phyloP scores from a whole-genome alignment of 1,140 invertebrate genomes.

The Platyura marginata region DNA sequence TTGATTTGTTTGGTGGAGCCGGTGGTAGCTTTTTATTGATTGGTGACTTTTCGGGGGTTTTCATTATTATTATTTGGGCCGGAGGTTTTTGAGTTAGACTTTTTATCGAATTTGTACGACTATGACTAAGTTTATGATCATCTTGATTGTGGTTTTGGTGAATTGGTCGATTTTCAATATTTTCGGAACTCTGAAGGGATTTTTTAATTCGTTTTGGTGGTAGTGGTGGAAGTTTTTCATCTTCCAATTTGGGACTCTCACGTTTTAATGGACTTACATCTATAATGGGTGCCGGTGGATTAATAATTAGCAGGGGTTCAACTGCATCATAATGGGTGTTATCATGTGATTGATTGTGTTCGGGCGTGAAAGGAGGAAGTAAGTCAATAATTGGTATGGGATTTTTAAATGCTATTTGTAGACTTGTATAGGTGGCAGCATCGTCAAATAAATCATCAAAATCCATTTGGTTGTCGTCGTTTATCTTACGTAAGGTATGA shows the following conservation, averaged over 20 bases:
- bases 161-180: background rate
- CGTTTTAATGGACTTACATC: slow-evolving; percentile 29
- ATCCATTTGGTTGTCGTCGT: slow-evolving; percentile 21
- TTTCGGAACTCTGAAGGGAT: slow-evolving; percentile 14
- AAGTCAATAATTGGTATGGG: slow-evolving; percentile 34
- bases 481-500: slow-evolving; percentile 9
- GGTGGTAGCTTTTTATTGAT: slow-evolving; percentile 27
- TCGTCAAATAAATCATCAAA: slow-evolving; percentile 47
- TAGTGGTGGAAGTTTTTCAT: slow-evolving; percentile 48
- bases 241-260: slow-evolving; percentile 24
- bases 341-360: slow-evolving; percentile 9
- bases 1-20: slow-evolving; percentile 15
- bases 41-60: slow-evolving; percentile 21
- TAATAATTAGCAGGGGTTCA: slow-evolving; percentile 12
- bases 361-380: slow-evolving; percentile 16
- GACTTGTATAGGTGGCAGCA: slow-evolving; percentile 57
- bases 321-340: slow-evolving; percentile 19
- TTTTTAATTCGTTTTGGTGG: slow-evolving; percentile 60
- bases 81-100: slow-evolving; percentile 11
- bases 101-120: too few relatives aligned
- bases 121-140: too few relatives aligned
- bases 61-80: slow-evolving; percentile 24
- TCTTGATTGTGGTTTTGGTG: too few relatives aligned
- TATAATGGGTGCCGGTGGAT: slow-evolving; percentile 23
- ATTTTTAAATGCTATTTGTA: slow-evolving; percentile 74